Conservation (phyloP, 2,888 invertebrate genomes). For the Microctonus brassicae region DNA sequence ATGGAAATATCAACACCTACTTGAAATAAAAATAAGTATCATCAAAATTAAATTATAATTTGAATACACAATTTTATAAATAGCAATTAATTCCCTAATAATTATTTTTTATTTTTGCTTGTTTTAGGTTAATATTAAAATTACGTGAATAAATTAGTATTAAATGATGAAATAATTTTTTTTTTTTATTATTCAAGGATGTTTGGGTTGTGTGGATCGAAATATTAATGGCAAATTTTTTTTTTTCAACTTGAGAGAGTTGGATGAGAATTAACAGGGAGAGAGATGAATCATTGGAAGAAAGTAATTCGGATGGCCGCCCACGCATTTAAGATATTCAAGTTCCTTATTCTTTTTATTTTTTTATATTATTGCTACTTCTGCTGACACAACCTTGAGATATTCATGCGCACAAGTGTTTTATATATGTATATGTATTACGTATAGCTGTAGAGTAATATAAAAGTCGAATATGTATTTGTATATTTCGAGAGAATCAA, state of each 20-base stretch:
- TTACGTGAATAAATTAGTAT: background rate
- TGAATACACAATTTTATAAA: too few relatives aligned
- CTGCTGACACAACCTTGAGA: conserved; percentile 9
- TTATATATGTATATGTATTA: background rate
- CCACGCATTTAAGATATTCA: background rate
- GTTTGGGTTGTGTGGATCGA: too few relatives aligned
- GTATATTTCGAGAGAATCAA: background rate
- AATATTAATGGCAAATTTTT: background rate
- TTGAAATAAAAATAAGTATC: background rate
- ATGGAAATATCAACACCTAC: background rate
- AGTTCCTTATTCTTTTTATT: background rate
- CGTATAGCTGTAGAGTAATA: background rate
- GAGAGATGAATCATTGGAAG: conserved; percentile 7
- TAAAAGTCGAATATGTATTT: background rate
- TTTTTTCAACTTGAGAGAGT: background rate
- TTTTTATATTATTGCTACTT: background rate
- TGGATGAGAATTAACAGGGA: background rate
- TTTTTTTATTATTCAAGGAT: background rate
- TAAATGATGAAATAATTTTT: background rate
- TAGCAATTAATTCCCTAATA: too few relatives aligned
- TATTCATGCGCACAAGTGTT: background rate
- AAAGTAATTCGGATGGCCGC: conserved; percentile 16
- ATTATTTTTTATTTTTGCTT: background rate
- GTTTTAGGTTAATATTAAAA: background rate
- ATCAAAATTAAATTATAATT: too few relatives aligned